Percentiles rank a stretch among this genome's conserved stretches.
phyloP scores from a whole-genome alignment of 2,113 vertebrate species.

The Hyperoodon ampullatus region DNA sequence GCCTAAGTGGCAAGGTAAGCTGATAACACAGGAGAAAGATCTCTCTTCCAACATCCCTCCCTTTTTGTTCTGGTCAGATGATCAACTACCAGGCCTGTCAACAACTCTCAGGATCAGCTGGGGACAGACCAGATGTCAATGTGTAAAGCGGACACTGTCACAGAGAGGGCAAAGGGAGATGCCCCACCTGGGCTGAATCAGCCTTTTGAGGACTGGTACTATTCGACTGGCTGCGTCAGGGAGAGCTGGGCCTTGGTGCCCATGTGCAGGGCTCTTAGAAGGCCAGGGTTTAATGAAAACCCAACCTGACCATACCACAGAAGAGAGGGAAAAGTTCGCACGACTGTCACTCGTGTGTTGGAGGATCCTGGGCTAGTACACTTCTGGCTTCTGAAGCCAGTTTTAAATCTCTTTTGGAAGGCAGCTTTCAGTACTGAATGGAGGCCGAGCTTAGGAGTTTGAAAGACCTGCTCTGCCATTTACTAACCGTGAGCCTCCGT shows the following conservation, averaged over 20 bases:
- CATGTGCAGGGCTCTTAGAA: neutral
- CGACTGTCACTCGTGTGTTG: neutral
- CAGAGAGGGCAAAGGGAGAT: neutral
- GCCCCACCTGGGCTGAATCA: neutral
- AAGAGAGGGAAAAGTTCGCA: neutral
- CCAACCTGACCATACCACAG: neutral
- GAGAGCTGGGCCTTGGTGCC: neutral
- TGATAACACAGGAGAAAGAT: neutral
- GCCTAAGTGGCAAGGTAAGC: neutral
- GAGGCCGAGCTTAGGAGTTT: neutral
- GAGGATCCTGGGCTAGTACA: neutral
- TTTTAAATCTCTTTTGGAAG: neutral
- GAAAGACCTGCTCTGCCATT: conserved; percentile 1
- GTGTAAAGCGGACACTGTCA: neutral
- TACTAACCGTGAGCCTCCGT: neutral
- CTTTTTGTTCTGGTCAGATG: neutral
- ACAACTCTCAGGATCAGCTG: neutral
- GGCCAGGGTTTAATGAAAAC: neutral
- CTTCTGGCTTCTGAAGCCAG: neutral
- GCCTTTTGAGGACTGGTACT: neutral
- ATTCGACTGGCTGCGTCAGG: neutral
- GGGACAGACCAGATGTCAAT: neutral
- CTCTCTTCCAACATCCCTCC: neutral
- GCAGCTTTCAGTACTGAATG: neutral
- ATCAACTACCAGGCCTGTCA: neutral